Percentiles rank a stretch among this genome's conserved stretches.
Conservation (phyloP, 1,140 invertebrate genomes). For the Pomacea maculata region DNA sequence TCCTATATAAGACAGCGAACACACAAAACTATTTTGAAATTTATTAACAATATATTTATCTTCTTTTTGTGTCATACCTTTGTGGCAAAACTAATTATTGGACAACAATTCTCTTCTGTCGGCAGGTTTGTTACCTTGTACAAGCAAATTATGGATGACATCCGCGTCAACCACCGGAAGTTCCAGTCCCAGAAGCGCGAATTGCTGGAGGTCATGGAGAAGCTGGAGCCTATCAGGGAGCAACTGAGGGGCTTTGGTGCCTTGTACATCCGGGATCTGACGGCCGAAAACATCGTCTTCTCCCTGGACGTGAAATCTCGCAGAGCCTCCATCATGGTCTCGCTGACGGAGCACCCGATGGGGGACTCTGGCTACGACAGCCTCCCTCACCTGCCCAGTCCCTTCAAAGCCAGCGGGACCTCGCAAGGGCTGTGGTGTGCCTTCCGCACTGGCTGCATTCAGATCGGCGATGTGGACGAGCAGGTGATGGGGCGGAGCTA, state of each 20-base stretch:
- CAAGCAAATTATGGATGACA: constrained; percentile 42
- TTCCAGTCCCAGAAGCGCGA: constrained; percentile 23
- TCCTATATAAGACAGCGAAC: too few relatives aligned
- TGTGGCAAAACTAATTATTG: too few relatives aligned
- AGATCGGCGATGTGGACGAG: constrained; percentile 17
- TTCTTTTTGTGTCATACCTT: too few relatives aligned
- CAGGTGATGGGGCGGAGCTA: constrained; percentile 33
- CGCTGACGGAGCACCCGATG: background rate
- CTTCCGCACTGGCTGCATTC: constrained; percentile 17
- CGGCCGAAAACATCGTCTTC: constrained; percentile 22
- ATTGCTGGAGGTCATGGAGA: constrained; percentile 19
- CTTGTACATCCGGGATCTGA: constrained; percentile 30
- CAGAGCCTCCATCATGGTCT: constrained; percentile 17
- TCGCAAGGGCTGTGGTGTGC: constrained; percentile 29
- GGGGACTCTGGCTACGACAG: background rate
- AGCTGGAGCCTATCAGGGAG: constrained; percentile 24
- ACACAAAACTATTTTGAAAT: too few relatives aligned
- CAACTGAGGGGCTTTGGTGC: constrained; percentile 29
- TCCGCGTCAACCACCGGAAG: constrained; percentile 26
- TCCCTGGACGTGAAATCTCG: background rate
- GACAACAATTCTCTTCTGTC: background rate
- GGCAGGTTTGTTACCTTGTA: constrained; percentile 34
- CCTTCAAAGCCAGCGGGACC: background rate
- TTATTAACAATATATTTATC: too few relatives aligned
- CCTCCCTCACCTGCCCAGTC: background rate